Conservation (phyloP, 1,140 invertebrate species). For the Drosophila aff. region DNA sequence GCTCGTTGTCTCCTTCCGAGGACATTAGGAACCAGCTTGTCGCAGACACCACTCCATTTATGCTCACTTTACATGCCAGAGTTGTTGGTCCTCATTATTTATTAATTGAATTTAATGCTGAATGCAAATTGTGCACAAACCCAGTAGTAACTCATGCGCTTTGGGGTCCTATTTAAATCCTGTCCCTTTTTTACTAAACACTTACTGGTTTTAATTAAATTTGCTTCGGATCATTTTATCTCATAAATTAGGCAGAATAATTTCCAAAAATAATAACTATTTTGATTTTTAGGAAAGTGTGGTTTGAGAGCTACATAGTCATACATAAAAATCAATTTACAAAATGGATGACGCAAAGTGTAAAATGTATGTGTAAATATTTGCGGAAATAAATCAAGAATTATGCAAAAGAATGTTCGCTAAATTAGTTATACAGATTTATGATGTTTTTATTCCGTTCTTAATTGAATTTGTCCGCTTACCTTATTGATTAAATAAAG, state of each 20-base stretch:
- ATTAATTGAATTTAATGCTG: slow-evolving; percentile 52
- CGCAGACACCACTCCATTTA: slow-evolving; percentile 18
- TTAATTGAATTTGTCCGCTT: background rate
- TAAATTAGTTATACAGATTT: too few species aligned
- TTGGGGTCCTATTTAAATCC: too few species aligned
- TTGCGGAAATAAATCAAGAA: too few species aligned
- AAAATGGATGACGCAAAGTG: background rate
- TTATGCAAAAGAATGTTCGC: too few species aligned
- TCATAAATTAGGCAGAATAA: slow-evolving; percentile 47
- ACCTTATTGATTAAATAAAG: background rate
- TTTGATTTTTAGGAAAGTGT: slow-evolving; percentile 1
- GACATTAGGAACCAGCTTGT: slow-evolving; percentile 33
- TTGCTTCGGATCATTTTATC: background rate
- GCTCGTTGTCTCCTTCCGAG: slow-evolving; percentile 34
- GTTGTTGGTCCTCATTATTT: slow-evolving; percentile 28
- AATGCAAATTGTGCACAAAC: slow-evolving; percentile 31
- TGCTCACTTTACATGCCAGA: slow-evolving; percentile 17
- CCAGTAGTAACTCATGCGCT: slow-evolving; percentile 3
- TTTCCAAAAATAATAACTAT: slow-evolving; percentile 44
- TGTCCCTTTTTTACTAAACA: slow-evolving; percentile 1
- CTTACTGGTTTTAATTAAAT: background rate
- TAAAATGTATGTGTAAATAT: too few species aligned
- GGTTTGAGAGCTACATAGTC: slow-evolving; percentile 10
- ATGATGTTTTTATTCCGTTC: background rate
- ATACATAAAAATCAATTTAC: slow-evolving; percentile 14